Evolutionary conservation across 1,140 invertebrate genomes (phyloP), one percentile per base, ranked within the genome.

Genomic region (Drosophila teissieri): DNA sequence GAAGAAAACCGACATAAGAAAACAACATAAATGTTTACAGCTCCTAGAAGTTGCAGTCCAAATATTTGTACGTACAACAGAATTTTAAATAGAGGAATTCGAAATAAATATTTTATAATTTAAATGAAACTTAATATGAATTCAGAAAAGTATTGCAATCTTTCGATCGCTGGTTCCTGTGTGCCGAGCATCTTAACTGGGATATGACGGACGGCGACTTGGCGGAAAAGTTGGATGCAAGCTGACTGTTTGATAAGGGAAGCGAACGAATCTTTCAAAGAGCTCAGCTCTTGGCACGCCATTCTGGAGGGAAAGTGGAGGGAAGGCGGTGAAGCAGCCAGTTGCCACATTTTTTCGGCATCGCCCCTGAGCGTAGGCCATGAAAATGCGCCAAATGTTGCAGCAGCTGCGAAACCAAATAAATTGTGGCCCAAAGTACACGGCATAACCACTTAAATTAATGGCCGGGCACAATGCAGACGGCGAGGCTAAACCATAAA

Each of bases 241-340:
- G 53, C 55, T 45, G 70, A 80, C 76, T 73, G 61, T 46, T 68
- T 75, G 81, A 80, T 76, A 85, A 81, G 78, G 73, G 67, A 80
- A 68, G 55, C 52, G 69, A 73, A 72, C 70, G 75, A 83, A 78
- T 75, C 80, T 54, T 51, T 62, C 61, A 70, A 54, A 78, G 75
- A 46, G 54, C 31, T 60, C 56, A 68, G 70, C 51, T 69, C 40
- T 69, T 70, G 67, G 64, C 64, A 19, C 36, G 24, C 37, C 44
- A 70, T 57, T 53, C 42, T 12, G 42, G 15, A 12, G 24, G 42
- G 17, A n/a, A 37, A 40, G 34, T 36, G 40, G n/a, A 56, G 57
- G 39, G 45, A 14, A 61, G 61, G 39, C 49, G 17, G 44, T 8
- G 19, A 31, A 31, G 60, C 46, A 52, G 46, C 27, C 34, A 46